Conservation (phyloP, 2,888 invertebrate genomes). For the Aphrophora alni region DNA sequence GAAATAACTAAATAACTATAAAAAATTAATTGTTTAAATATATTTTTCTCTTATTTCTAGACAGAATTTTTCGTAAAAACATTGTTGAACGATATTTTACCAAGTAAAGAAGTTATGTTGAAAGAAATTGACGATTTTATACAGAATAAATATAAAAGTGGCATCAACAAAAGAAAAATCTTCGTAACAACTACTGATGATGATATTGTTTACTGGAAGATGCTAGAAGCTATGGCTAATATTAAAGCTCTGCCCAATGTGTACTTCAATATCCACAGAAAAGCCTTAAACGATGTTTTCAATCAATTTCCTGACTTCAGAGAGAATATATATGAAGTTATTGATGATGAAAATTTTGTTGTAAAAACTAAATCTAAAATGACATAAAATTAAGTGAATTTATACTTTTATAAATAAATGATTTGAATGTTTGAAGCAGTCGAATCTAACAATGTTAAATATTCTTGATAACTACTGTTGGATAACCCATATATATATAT, state of each 20-base stretch:
- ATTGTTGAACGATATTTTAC: constrained; percentile 65
- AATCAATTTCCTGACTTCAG: constrained; percentile 68
- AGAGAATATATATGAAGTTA: constrained; percentile 67
- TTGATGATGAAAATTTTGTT: constrained; percentile 67
- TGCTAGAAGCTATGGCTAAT: constrained; percentile 66
- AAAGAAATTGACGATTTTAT: constrained; percentile 67
- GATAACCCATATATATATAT: no score
- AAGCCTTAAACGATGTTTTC: constrained; percentile 69
- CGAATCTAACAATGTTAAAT: no score
- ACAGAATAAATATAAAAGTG: constrained; percentile 64
- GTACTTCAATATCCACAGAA: constrained; percentile 74
- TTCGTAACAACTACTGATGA: constrained; percentile 64
- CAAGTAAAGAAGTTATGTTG: constrained; percentile 68
- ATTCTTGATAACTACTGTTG: no score
- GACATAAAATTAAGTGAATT: no score
- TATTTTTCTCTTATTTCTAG: constrained; percentile 56
- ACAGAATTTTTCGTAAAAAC: constrained; percentile 70
- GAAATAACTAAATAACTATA: no score
- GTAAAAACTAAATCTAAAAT: background rate
- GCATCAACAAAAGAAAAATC: constrained; percentile 74
- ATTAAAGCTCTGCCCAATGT: constrained; percentile 70
- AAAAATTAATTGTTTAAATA: no score
- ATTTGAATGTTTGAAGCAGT: no score
- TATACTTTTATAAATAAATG: no score
- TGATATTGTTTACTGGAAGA: constrained; percentile 66